Conservation (phyloP, 2,888 invertebrate genomes). For the Timandra comae region DNA sequence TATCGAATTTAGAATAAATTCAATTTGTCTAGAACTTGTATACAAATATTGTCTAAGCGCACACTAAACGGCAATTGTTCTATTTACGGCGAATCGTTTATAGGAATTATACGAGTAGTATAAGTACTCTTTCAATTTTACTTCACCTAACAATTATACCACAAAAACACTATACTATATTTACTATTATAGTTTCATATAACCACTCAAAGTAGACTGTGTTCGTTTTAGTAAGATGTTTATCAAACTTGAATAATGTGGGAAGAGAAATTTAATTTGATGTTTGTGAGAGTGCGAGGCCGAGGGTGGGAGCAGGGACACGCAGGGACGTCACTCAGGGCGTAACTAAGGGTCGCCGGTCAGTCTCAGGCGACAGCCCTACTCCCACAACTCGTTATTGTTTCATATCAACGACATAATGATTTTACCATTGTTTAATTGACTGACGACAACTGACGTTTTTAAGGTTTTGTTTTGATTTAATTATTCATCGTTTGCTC, state of each 20-base stretch:
- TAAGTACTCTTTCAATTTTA: background rate
- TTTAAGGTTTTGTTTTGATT: conserved; percentile 1
- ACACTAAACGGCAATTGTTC: too few species aligned
- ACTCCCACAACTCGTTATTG: conserved; percentile 62
- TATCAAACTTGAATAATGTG: conserved; percentile 9
- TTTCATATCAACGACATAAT: conserved; percentile 47
- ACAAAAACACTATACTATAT: background rate
- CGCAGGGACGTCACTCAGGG: conserved; percentile 37
- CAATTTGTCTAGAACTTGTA: conserved; percentile 12
- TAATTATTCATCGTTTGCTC: conserved; percentile 6
- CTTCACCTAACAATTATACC: background rate
- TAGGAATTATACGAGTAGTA: background rate
- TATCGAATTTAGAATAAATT: conserved; percentile 44
- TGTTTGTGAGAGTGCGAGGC: conserved; percentile 13
- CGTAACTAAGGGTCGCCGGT: conserved; percentile 48
- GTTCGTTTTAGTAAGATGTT: conserved; percentile 4
- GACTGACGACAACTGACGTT: conserved; percentile 22
- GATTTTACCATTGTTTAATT: conserved; percentile 42
- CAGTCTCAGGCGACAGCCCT: conserved; percentile 38
- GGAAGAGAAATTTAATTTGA: conserved; percentile 12
- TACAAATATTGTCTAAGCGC: too few species aligned
- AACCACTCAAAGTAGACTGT: background rate
- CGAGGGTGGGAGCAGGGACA: conserved; percentile 22
- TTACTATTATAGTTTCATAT: background rate
- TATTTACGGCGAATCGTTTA: too few species aligned